A percentile compares a stretch with the other conserved stretches of the same genome.
Evolutionary conservation across 2,113 vertebrate genomes (phyloP).

Genomic region (Galeopterus variegatus): DNA sequence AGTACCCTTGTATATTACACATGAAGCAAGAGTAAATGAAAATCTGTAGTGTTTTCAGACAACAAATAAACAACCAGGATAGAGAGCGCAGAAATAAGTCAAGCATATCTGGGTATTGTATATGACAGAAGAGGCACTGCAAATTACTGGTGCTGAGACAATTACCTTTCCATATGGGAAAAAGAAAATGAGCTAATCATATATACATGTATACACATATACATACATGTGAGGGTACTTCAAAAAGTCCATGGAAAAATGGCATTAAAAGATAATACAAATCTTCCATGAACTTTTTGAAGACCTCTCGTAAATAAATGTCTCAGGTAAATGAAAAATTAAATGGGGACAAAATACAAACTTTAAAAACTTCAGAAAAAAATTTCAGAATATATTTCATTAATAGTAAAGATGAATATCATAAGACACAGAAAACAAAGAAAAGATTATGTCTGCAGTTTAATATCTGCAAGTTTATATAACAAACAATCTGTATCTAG

Average conservation of each 20-base stretch:
- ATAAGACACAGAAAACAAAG: constrained; percentile 6
- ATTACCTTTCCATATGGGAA: not conserved
- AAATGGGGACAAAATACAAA: not conserved
- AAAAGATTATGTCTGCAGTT: not conserved
- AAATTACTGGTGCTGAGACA: not conserved
- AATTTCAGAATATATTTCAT: constrained; percentile 22
- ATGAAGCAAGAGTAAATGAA: not conserved
- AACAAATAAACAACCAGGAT: not conserved
- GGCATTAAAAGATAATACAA: too few relatives aligned
- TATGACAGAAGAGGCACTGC: not conserved
- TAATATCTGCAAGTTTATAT: constrained; percentile 4
- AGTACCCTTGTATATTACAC: not conserved
- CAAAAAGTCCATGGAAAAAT: too few relatives aligned
- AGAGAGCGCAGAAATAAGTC: not conserved
- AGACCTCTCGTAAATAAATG: accelerated
- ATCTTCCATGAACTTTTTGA: too few relatives aligned
- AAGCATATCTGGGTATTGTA: not conserved
- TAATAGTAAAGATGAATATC: constrained; percentile 9
- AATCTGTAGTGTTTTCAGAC: not conserved
- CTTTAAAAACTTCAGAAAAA: constrained; percentile 6
- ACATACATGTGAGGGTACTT: too few relatives aligned
- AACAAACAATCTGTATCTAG: not conserved
- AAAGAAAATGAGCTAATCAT: constrained; percentile 4
- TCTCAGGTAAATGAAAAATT: not conserved
- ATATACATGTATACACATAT: not conserved